Conservation (phyloP, 2,113 vertebrate genomes). For the Psilopogon haemacephalus region DNA sequence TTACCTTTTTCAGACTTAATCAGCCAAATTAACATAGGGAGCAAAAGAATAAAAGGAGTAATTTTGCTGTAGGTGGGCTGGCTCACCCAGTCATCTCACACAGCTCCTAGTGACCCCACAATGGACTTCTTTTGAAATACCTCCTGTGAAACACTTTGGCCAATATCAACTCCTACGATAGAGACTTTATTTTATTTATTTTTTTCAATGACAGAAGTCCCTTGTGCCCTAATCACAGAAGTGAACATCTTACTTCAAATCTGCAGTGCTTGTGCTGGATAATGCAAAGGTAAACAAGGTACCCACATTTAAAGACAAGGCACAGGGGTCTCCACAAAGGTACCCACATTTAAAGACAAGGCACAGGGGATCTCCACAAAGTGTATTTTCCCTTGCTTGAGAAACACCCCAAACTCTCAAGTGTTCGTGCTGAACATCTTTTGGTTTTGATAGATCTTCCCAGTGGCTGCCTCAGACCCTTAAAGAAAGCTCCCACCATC, state of each 20-base stretch:
- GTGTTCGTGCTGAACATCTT: fast-evolving
- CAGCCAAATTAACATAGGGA: background rate
- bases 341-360: background rate
- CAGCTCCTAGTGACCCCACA: background rate
- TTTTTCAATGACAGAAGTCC: background rate
- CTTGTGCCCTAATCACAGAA: background rate
- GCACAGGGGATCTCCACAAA: background rate
- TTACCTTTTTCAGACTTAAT: background rate
- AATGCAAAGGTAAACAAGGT: background rate
- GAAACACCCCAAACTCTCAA: background rate
- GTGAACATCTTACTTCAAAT: background rate
- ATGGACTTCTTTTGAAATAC: fast-evolving
- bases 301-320: background rate
- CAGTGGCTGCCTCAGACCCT: background rate
- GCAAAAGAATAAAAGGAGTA: background rate
- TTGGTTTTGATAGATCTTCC: background rate
- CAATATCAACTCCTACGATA: background rate
- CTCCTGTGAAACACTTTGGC: background rate
- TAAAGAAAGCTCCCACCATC: background rate
- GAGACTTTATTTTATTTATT: background rate
- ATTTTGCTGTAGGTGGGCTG: fast-evolving
- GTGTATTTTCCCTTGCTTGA: background rate
- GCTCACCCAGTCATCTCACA: background rate
- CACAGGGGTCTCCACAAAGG: background rate
- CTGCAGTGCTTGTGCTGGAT: background rate